Evolutionary conservation across 2,888 invertebrate genomes (phyloP).

Genomic region (Chrysolina oricalcia): DNA sequence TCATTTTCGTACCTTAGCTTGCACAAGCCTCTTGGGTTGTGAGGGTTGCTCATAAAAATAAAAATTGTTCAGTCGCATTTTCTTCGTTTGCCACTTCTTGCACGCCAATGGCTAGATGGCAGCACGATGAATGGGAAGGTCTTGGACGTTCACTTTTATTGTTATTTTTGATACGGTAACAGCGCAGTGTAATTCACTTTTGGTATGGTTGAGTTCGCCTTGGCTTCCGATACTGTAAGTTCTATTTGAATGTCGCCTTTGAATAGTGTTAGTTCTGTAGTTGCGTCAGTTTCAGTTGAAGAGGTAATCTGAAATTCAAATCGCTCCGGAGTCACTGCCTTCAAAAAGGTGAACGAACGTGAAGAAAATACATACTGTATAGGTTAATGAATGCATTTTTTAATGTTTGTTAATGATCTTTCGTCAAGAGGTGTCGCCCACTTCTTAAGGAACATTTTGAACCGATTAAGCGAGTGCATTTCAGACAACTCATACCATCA

Average conservation of each 20-base stretch:
- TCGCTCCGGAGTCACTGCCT: conserved; percentile 28
- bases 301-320: conserved; percentile 36
- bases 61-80: no score
- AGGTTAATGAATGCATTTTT: no score
- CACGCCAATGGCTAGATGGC: conserved; percentile 58
- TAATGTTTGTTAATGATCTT: no score
- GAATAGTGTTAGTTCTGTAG: conserved; percentile 19
- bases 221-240: conserved; percentile 59
- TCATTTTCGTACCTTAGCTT: no score
- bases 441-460: not conserved
- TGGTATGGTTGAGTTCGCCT: conserved; percentile 56
- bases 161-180: conserved; percentile 63
- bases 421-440: not conserved
- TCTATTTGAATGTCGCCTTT: conserved; percentile 11
- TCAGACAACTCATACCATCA: no score
- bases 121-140: conserved; percentile 61
- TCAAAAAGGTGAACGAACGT: conserved; percentile 8
- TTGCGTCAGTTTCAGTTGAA: conserved; percentile 29
- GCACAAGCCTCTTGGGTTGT: no score
- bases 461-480: no score
- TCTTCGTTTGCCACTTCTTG: not conserved
- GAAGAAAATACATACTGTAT: not conserved
- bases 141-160: conserved; percentile 63
- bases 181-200: conserved; percentile 55
- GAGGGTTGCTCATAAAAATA: no score